Base-by-base conservation (phyloP, 2,888 invertebrate species). In the Protonemura montana region DNA sequence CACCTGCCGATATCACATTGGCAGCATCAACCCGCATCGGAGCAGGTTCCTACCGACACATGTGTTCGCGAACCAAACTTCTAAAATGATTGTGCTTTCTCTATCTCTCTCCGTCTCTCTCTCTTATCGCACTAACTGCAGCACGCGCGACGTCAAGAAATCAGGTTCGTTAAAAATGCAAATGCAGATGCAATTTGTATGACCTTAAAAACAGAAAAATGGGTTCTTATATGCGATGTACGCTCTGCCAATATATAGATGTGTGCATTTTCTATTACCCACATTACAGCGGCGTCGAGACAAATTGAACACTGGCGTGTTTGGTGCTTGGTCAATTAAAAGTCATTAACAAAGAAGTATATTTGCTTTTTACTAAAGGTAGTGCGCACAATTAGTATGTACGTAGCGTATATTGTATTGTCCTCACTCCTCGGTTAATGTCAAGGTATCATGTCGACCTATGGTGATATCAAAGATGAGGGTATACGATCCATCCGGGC, bases 141-240 rank as follows among this genome's bases (percentile, higher is more conserved):
- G 59, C 59, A 59, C 59, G 59, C 59, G 59, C 59, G 6, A 7
- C 21, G 59, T 59, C 59, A 59, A 59, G 35, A 59, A 59, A 59
- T 59, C 59, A 59, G 59, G 59, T 59, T 78, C 28, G 28, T 78
- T 78, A 78, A 27, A 78, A 78, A 78, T 78, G 78, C 78, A 78
- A 78, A 78, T 78, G 78, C 78, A 78, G 78, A 25, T 78, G 78
- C 78, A 78, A 78, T 78, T 78, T 78, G 78, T 59, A 78, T 78
- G 78, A 78, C 78, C 78, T 78, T 78, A 78, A 27, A 78, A 59
- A 59, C 21, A 59, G 21, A 59, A 59, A 59, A 59, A 59, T 59
- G 21, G 59, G 59, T 41, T 41, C 59, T 59, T 59, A 10, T 59
- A 16, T 59, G 16, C 59, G 1, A 59, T 59, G 59, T 59, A 2